Percentiles rank a stretch among this genome's conserved stretches.
Conservation (phyloP, 2,888 invertebrate genomes). For the Temnothorax ravouxi region DNA sequence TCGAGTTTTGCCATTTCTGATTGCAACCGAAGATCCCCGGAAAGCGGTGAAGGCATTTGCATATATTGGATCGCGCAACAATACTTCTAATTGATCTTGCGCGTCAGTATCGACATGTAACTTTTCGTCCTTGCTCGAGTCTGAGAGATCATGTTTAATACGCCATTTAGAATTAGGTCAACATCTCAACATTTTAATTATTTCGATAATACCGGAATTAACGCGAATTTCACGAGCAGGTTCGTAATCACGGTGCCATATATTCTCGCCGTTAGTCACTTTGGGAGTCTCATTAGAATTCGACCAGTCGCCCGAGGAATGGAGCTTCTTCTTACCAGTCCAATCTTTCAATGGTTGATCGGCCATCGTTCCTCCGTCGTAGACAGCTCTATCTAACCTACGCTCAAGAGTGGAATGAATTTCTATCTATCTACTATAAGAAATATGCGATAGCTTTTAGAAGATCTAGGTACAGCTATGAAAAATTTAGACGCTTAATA, state of each 20-base stretch:
- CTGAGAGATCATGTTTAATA: background rate
- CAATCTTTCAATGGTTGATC: slow-evolving; percentile 62
- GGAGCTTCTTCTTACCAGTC: slow-evolving; percentile 55
- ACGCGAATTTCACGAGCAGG: slow-evolving; percentile 17
- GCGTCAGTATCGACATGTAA: background rate
- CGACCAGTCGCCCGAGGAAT: slow-evolving; percentile 61
- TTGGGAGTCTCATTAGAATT: slow-evolving; percentile 61
- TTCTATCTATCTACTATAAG: slow-evolving; percentile 10
- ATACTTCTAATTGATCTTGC: background rate
- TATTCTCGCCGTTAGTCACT: slow-evolving; percentile 45
- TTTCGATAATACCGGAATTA: slow-evolving; percentile 36
- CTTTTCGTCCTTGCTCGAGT: background rate
- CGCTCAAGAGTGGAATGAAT: slow-evolving; percentile 20
- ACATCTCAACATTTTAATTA: background rate
- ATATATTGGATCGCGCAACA: background rate
- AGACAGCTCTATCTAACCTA: slow-evolving; percentile 31
- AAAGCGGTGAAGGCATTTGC: background rate
- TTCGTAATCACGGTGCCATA: slow-evolving; percentile 48
- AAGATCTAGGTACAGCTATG: background rate
- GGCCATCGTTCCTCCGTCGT: slow-evolving; percentile 41
- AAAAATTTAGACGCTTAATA: background rate
- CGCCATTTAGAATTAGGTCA: background rate
- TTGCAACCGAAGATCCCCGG: background rate
- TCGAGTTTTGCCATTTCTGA: background rate
- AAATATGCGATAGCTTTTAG: background rate